Evolutionary conservation across 64 coral and sea anemone species (phyloP), one percentile per base, ranked within the genome.

Genomic region (Montipora cactus): DNA sequence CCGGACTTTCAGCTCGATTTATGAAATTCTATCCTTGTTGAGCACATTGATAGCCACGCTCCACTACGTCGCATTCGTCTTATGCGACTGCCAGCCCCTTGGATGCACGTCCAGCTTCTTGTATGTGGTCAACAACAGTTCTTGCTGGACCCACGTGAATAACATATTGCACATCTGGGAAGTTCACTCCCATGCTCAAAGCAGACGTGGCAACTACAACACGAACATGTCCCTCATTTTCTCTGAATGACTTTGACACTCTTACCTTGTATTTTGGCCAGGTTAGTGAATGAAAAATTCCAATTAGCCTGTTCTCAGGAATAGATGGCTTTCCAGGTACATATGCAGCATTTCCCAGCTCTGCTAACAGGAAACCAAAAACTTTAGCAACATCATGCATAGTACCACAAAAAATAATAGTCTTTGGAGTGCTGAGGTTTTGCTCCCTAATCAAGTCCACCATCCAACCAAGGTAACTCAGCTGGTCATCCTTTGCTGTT

Each of bases 131-230:
- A 47, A 81, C 76, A 16, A 75, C 37, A 88, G 44, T 88, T 55
- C 78, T 88, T 3, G 85, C 66, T 21, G 92, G 92, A 7, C 92
- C 85, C 21, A 51, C 23, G 69, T 89, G 84, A 4, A 89, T 28
- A 1, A 89, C 78, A 48, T 62, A 89, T 21, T 71, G 37, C 7
- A 88, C 49, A 62, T 79, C 84, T 15, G 75, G 62, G 49, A 79
- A 93, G 67, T 93, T 93, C 8, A 89, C 92, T 7, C 92, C 92
- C 87, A 89, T 89, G 55, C 86, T 82, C 3, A 94, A 44, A 4
- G 85, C 92, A 73, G 87, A 89, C 46, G 92, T 75, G 8, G 92
- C 87, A 46, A 94, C 47, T 2, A 82, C 85, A 75, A 89, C 20
- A 44, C 77, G 74, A 16, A 87, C 53, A 19, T 23, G 73, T 18